These are phyloP conservation scores for Sphyrna mokarran DNA, from an alignment of 2,113 vertebrate species.

Conservation along the genomic window DNA sequence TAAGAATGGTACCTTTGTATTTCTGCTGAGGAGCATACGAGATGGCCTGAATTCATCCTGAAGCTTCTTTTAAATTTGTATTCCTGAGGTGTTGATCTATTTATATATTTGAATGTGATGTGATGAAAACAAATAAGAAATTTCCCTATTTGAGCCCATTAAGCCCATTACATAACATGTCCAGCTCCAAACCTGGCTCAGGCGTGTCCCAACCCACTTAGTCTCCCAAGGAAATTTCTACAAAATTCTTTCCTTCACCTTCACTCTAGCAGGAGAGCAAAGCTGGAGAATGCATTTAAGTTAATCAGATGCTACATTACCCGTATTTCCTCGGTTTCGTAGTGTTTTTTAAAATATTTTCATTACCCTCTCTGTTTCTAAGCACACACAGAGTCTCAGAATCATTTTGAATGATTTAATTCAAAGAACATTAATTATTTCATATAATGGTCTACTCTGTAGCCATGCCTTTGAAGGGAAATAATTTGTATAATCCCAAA, in stretches of 20 bases:
- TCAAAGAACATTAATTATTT: neutral
- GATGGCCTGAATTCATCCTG: neutral
- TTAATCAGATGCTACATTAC: neutral
- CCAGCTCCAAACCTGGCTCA: neutral
- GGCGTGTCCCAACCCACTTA: neutral
- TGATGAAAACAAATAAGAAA: neutral
- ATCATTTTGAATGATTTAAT: neutral
- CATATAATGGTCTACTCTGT: neutral
- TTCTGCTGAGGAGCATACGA: neutral
- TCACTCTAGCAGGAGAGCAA: neutral
- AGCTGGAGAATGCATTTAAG: neutral
- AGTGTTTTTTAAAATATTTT: neutral
- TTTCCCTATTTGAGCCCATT: neutral
- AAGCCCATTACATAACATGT: neutral
- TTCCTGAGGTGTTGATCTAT: neutral
- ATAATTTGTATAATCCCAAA: neutral
- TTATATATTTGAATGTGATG: constrained; percentile 21
- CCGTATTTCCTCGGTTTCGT: neutral
- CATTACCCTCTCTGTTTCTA: neutral
- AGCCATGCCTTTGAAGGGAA: neutral
- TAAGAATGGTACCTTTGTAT: neutral
- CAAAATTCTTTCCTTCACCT: neutral
- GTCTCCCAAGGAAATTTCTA: neutral
- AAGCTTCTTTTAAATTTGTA: neutral
- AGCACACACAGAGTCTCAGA: neutral